Base-by-base conservation (phyloP, 2,797 vertebrate genomes). In the Hapalemur alaotrensis region DNA sequence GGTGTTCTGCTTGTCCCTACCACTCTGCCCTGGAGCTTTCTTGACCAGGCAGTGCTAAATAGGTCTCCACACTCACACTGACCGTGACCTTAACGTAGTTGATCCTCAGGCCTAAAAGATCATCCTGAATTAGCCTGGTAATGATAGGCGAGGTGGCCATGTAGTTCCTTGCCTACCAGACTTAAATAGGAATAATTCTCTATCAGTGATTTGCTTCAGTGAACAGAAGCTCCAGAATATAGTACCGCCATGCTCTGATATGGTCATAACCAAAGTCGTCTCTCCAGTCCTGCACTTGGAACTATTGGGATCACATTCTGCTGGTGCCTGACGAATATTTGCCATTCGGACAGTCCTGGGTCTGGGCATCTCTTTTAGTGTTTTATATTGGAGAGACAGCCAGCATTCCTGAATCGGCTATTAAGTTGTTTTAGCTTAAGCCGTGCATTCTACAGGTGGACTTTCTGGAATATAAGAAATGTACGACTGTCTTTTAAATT, bases 371-470 rank as follows among this genome's bases (percentile, higher is more conserved):
- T 83, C 11, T 65, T 94, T 90, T 32, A 85, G 69, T 54, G 28
- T 86, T 25, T 41, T 81, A 63, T 65, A n/a, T 93, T 89, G 61
- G 82, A 86, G 61, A 87, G 75, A 41, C 4, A 75, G 28, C 32
- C 76, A 91, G 28, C 4, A 73, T 78, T 95, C 61, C 75, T 90
- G 75, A 73, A 17, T 91, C 69, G 48, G 20, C 48, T 91, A 4
- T 93, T 95, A 76, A 89, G 41, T 91, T 63, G 35, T 89, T 85
- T 89, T 50, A 96, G 50, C 32, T 54, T 90, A 63, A 95, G 63
- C 76, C 2, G 9, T 83, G 75, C 93, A 89, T 91, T 83, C 22
- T 65, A 57, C 79, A 78, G 75, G 35, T 87, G 32, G 59, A 81
- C 93, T 95, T 91, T 70, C 35, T 63, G 54, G 13, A 52, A 30